phyloP scores from a whole-genome alignment of 2,797 vertebrate species.

The Monodelphis domestica region DNA sequence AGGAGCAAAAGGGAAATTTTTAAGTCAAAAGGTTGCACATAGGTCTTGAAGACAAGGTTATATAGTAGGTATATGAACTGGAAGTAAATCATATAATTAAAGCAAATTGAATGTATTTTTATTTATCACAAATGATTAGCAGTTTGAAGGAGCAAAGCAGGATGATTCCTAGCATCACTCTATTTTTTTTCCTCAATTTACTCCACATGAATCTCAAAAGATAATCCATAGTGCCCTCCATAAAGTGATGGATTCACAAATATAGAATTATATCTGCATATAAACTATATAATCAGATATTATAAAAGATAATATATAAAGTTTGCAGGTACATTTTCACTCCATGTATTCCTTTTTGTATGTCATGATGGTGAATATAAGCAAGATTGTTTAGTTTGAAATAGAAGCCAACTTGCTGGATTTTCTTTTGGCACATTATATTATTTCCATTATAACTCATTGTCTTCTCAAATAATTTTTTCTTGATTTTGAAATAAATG shows the following conservation, averaged over 20 bases:
- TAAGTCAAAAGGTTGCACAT: background rate
- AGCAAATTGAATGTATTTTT: background rate
- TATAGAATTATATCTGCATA: background rate
- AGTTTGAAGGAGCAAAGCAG: slow-evolving; percentile 1
- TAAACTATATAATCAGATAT: background rate
- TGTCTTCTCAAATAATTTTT: slow-evolving; percentile 69
- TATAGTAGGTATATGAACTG: background rate
- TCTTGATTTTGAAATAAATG: slow-evolving; percentile 71
- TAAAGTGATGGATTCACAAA: background rate
- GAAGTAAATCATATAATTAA: slow-evolving; percentile 29
- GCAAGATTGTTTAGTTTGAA: slow-evolving; percentile 53
- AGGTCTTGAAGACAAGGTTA: slow-evolving; percentile 12
- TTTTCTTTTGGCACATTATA: slow-evolving; percentile 69
- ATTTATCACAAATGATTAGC: background rate
- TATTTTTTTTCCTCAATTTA: background rate
- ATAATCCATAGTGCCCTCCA: background rate
- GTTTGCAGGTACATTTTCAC: background rate
- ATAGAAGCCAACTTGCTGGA: slow-evolving; percentile 55
- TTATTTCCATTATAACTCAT: slow-evolving; percentile 69
- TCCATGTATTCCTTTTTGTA: slow-evolving; percentile 53
- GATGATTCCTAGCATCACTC: background rate
- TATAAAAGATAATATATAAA: background rate
- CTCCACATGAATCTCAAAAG: background rate
- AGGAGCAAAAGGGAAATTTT: slow-evolving; percentile 6
- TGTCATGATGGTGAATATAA: slow-evolving; percentile 60